These are phyloP conservation scores for Gambelia wislizenii DNA, from an alignment of 2,797 vertebrate genomes.

Conservation along the genomic window DNA sequence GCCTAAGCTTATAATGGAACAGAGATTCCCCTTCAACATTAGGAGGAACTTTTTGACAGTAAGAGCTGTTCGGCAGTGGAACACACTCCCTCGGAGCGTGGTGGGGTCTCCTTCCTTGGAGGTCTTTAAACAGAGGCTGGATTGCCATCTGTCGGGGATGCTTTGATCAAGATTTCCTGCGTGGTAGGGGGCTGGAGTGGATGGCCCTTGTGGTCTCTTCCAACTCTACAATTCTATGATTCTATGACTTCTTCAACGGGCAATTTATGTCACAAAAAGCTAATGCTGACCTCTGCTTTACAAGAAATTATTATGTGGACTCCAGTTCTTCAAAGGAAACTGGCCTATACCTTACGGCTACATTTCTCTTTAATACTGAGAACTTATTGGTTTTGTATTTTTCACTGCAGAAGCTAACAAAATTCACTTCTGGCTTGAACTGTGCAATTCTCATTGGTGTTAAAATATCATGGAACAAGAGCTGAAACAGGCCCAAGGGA, in stretches of 20 bases:
- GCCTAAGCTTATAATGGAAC: not conserved
- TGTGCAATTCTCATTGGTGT: not conserved
- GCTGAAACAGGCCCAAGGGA: not conserved
- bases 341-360: not conserved
- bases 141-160: too few species aligned
- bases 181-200: too few species aligned
- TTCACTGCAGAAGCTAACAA: slow-evolving; percentile 6
- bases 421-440: slow-evolving; percentile 2
- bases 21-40: too few species aligned
- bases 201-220: too few species aligned
- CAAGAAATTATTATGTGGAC: not conserved
- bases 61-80: too few species aligned
- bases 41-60: too few species aligned
- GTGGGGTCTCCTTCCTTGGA: too few species aligned
- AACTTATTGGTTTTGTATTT: not conserved
- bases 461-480: slow-evolving; percentile 5
- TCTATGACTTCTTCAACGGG: too few species aligned
- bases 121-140: too few species aligned
- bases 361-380: not conserved
- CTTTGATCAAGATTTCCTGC: too few species aligned
- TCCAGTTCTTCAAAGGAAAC: not conserved
- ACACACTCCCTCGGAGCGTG: too few species aligned
- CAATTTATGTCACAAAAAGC: not conserved
- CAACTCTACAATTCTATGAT: too few species aligned
- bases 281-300: not conserved